These are phyloP conservation scores for Papilio glaucus DNA, from an alignment of 1,140 invertebrate genomes.

Conservation along the genomic window DNA sequence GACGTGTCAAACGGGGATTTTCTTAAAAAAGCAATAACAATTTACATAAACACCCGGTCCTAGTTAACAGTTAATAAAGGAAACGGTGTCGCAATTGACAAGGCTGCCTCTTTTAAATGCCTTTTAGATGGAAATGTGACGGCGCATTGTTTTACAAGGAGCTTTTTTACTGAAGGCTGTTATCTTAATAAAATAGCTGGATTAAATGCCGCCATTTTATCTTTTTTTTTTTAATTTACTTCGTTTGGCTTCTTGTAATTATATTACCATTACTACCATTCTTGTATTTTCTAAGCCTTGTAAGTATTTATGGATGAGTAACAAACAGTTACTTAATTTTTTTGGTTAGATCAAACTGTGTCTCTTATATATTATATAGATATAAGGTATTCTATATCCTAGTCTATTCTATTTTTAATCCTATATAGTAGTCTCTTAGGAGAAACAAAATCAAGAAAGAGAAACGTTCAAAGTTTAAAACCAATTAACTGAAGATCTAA, in stretches of 20 bases:
- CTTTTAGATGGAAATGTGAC: conserved; percentile 78
- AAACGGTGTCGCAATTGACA: conserved; percentile 80
- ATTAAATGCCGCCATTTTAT: conserved; percentile 45
- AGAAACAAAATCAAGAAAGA: too few species aligned
- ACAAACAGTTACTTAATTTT: too few species aligned
- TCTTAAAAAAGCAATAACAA: conserved; percentile 83
- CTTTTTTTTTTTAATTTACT: neutral
- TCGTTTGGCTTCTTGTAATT: conserved; percentile 31
- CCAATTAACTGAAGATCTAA: too few species aligned
- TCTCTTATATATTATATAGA: too few species aligned
- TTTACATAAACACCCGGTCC: conserved; percentile 81
- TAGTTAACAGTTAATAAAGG: conserved; percentile 83
- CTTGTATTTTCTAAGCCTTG: neutral
- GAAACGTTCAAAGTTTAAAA: too few species aligned
- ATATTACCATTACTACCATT: too few species aligned
- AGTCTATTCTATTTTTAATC: too few species aligned
- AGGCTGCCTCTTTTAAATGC: conserved; percentile 70
- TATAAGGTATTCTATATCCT: too few species aligned
- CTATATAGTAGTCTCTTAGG: too few species aligned
- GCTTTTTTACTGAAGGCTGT: conserved; percentile 48
- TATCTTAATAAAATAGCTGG: conserved; percentile 50
- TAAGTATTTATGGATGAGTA: conserved; percentile 10
- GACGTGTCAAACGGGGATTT: conserved; percentile 81
- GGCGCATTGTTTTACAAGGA: conserved; percentile 73
- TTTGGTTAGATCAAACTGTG: too few species aligned